These are phyloP conservation scores for Chrysaora quinquecirrha DNA, from an alignment of 30 jellyfish, hydroid and myxozoan species.

Conservation along the genomic window DNA sequence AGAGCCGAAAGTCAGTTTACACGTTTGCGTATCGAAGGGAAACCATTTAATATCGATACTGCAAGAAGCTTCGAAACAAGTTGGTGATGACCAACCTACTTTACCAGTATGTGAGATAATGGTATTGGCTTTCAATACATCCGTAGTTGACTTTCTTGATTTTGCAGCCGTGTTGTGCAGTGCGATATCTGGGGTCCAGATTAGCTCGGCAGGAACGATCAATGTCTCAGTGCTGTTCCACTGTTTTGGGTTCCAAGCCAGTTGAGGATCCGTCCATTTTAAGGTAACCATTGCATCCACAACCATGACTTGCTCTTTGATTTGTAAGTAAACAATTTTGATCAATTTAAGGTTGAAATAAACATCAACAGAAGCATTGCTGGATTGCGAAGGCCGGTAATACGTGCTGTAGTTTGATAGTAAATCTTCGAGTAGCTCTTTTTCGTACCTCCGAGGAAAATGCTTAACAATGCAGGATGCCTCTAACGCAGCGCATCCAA, in stretches of 20 bases:
- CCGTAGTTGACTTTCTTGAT: constrained; percentile 23
- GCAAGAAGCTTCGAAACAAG: constrained; percentile 22
- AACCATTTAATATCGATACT: constrained; percentile 41
- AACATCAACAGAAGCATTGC: neutral
- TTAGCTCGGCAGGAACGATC: neutral
- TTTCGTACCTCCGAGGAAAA: too few species aligned
- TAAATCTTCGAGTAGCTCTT: neutral
- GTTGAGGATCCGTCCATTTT: constrained; percentile 40
- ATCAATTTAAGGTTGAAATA: neutral
- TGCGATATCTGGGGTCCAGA: constrained; percentile 53
- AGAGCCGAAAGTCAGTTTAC: neutral
- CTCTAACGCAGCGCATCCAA: too few species aligned
- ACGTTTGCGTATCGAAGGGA: constrained; percentile 45
- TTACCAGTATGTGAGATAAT: constrained; percentile 9
- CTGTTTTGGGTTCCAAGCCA: constrained; percentile 7
- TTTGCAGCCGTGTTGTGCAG: constrained; percentile 56
- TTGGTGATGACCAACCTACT: constrained; percentile 49
- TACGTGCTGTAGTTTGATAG: neutral
- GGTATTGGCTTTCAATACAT: constrained; percentile 24
- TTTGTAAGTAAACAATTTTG: neutral
- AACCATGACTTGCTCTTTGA: constrained; percentile 21
- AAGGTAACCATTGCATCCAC: constrained; percentile 12
- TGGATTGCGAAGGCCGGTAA: neutral
- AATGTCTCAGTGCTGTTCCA: constrained; percentile 21
- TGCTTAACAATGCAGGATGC: too few species aligned